phyloP scores from a whole-genome alignment of 2,888 invertebrate genomes.

The Lamellibrachia columna region DNA sequence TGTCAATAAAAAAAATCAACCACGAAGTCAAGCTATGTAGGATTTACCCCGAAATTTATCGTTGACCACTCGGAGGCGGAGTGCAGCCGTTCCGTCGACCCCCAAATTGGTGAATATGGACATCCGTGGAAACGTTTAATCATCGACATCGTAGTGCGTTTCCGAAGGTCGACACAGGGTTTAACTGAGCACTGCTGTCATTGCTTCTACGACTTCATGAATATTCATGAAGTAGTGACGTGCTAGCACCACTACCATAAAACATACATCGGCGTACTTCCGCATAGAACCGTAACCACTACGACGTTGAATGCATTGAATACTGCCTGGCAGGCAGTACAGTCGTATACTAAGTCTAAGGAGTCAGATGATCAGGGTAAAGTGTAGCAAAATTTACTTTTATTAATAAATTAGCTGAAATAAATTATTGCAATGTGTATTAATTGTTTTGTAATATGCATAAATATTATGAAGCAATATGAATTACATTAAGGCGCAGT shows the following conservation, averaged over 20 bases:
- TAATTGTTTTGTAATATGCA: no score
- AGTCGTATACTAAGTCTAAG: no score
- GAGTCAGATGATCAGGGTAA: no score
- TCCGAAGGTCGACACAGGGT: neutral
- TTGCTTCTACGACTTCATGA: neutral
- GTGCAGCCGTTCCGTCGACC: neutral
- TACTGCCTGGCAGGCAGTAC: no score
- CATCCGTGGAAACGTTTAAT: neutral
- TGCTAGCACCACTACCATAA: neutral
- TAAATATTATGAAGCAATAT: no score
- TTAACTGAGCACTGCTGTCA: neutral
- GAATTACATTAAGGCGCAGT: no score
- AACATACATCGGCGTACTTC: neutral
- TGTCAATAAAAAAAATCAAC: neutral
- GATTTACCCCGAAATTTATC: no score
- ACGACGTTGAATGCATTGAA: no score
- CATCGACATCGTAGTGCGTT: neutral
- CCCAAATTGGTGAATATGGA: neutral
- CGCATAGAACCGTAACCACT: no score
- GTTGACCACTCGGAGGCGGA: neutral
- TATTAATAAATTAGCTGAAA: no score
- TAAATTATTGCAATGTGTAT: no score
- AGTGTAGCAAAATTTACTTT: no score
- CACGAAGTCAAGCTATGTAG: neutral
- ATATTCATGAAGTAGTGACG: slow-evolving; percentile 11